These are phyloP conservation scores for Lithobates pipiens DNA, from an alignment of 2,797 vertebrate genomes.

Conservation along the genomic window DNA sequence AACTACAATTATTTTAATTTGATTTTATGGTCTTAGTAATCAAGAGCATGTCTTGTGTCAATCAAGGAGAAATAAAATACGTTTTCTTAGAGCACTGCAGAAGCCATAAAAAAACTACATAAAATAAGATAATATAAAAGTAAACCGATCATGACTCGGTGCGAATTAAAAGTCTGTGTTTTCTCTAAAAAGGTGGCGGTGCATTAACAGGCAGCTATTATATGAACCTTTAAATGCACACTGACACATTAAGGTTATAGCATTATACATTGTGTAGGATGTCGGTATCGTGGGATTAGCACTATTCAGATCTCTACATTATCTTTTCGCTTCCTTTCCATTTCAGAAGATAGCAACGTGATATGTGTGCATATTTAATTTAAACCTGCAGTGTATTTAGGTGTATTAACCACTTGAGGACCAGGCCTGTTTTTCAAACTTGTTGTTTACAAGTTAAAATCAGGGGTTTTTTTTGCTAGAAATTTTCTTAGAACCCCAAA, in stretches of 20 bases:
- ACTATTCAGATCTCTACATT: background rate
- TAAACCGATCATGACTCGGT: slow-evolving; percentile 64
- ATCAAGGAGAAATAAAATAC: slow-evolving; percentile 32
- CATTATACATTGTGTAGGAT: slow-evolving; percentile 21
- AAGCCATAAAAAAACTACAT: background rate
- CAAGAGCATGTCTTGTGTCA: slow-evolving; percentile 37
- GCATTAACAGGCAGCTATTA: slow-evolving; percentile 34
- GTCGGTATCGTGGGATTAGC: slow-evolving; percentile 19
- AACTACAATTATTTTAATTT: slow-evolving; percentile 55
- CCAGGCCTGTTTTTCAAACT: no score
- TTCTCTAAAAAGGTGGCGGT: slow-evolving; percentile 32
- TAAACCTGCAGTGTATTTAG: no score
- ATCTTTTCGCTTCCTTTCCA: background rate
- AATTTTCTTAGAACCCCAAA: no score
- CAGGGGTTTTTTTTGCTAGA: no score
- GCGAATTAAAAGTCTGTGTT: slow-evolving; percentile 41
- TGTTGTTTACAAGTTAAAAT: no score
- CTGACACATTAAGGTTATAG: slow-evolving; percentile 26
- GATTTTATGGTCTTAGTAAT: slow-evolving; percentile 49
- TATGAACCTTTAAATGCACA: slow-evolving; percentile 24
- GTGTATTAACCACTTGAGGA: no score
- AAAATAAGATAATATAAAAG: slow-evolving; percentile 65
- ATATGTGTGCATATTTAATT: background rate
- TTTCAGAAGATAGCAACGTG: background rate
- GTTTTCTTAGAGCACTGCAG: background rate